Evolutionary conservation across 2,113 vertebrate species (phyloP).

Genomic region (Dendropsophus ebraccatus): DNA sequence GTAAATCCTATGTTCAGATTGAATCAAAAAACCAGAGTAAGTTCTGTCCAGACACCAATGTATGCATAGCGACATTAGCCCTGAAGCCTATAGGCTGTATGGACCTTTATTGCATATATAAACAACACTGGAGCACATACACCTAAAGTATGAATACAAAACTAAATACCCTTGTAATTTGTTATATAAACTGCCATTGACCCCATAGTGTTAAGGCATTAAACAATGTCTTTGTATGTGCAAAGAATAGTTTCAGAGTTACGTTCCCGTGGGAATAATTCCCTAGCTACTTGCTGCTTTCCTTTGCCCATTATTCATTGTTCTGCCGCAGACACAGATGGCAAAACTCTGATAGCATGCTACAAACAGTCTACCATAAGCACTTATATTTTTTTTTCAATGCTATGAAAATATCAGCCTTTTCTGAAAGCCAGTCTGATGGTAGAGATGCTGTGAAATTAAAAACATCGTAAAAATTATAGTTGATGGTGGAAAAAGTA

Average conservation of each 20-base stretch:
- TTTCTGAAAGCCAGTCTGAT: constrained; percentile 44
- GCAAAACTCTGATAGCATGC: constrained; percentile 63
- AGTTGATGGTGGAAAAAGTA: no score
- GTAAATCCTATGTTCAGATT: no score
- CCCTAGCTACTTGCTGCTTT: constrained; percentile 62
- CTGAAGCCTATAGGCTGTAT: no score
- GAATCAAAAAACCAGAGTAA: no score
- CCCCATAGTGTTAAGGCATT: background rate
- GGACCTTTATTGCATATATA: no score
- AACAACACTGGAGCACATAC: background rate
- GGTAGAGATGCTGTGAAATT: background rate
- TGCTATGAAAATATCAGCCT: constrained; percentile 57
- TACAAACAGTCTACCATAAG: constrained; percentile 61
- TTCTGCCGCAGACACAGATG: constrained; percentile 65
- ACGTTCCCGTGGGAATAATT: constrained; percentile 68
- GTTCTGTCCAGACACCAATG: no score
- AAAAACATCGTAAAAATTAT: background rate
- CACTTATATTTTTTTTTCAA: constrained; percentile 50
- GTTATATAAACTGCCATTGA: background rate
- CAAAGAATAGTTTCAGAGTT: constrained; percentile 61
- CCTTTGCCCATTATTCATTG: constrained; percentile 66
- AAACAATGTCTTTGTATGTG: constrained; percentile 19
- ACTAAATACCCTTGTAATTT: background rate
- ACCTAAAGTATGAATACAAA: background rate
- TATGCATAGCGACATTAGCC: no score